phyloP scores from a whole-genome alignment of 2,888 invertebrate genomes.

The Linnaemya tessellans region DNA sequence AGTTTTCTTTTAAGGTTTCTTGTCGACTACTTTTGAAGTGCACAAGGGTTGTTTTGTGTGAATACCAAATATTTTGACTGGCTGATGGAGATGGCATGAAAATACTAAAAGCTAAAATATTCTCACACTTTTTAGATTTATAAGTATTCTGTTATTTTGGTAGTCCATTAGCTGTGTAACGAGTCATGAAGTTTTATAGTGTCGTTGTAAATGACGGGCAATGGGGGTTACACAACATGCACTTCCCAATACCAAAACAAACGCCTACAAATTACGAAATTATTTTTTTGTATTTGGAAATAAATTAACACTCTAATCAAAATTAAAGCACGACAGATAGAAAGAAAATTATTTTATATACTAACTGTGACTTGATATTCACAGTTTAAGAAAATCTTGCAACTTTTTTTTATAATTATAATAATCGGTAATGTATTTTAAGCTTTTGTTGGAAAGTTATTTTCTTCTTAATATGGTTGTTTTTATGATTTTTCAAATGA shows the following conservation, averaged over 20 bases:
- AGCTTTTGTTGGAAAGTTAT: too few relatives aligned
- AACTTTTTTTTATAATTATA: too few relatives aligned
- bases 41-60: conserved; percentile 31
- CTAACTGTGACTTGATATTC: too few relatives aligned
- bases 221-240: too few relatives aligned
- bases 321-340: too few relatives aligned
- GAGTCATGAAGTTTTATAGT: conserved; percentile 43
- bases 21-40: neutral
- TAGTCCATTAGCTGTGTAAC: conserved; percentile 51
- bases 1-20: conserved; percentile 24
- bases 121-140: conserved; percentile 37
- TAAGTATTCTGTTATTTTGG: conserved; percentile 3
- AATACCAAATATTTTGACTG: conserved; percentile 2
- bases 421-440: too few relatives aligned
- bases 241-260: neutral
- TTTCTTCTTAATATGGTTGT: too few relatives aligned
- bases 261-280: neutral
- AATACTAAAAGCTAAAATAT: neutral
- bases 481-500: too few relatives aligned
- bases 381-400: too few relatives aligned
- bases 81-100: neutral
- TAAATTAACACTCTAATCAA: too few relatives aligned
- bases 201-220: neutral
- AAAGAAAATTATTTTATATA: too few relatives aligned
- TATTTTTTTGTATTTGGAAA: neutral